Base-by-base conservation (phyloP, 1,140 invertebrate genomes). In the Copidosoma floridanum region DNA sequence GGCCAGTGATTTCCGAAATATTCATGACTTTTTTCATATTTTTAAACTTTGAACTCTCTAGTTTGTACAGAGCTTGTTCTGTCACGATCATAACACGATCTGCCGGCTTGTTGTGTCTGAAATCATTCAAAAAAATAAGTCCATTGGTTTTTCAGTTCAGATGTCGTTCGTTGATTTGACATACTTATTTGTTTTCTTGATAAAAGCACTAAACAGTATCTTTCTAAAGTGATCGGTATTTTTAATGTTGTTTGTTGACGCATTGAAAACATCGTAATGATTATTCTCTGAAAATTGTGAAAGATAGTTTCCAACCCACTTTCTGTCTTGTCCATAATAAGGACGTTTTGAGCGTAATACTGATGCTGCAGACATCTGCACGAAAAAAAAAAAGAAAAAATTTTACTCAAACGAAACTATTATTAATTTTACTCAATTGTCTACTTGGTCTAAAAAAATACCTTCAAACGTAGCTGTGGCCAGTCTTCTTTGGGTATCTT, bases 241-340 rank as follows among this genome's bases (percentile, higher is more conserved):
- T 65, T 86, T 87, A 43, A 94, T 73, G 59, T 86, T 88, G 60
- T 83, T 87, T 43, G 90, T 78, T 57, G 88, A 88, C 14, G 84
- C 78, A 51, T 85, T 87, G 76, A 88, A 94, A n/a, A 85, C 77
- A 26, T 85, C 78, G 47, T 84, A 88, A 41, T 86, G 85, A 26
- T 85, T 82, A 74, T 98, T 95, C 70, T 97, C 94, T 32, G 84
- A 81, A 26, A 85, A 82, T 43, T 85, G 82, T 2, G 87, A 83
- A 53, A 98, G 80, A 74, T 98, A 98, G 80, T 98, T 95, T 26
- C 95, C 95, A 64, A 89, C 83, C 96, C 97, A 98, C 61, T 86
- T 85, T 26, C 94, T 81, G 4, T 84, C 83, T 47, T 91, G 87
- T 1, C 96, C 95, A 89, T 93, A 98, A 52, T 90, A 82, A 2